Conservation (phyloP, 2,888 invertebrate genomes). For the Anaspis maculata region DNA sequence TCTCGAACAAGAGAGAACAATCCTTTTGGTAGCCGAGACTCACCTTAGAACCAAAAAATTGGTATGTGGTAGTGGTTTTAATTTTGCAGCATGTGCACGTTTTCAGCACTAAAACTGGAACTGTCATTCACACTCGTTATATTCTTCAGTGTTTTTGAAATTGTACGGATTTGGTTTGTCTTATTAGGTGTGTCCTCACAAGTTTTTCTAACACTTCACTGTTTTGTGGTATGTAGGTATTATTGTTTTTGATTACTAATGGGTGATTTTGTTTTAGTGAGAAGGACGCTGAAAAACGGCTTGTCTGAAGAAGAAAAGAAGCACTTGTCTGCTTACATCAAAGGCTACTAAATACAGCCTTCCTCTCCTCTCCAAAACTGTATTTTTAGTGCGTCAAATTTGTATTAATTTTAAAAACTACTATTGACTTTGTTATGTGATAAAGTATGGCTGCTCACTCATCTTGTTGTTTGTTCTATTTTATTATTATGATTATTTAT, state of each 20-base stretch:
- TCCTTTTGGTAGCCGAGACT: conserved; percentile 50
- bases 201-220: too few relatives aligned
- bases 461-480: conserved; percentile 26
- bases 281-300: conserved; percentile 73
- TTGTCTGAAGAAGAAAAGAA: conserved; percentile 74
- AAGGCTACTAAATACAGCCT: conserved; percentile 51
- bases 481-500: conserved; percentile 18
- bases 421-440: conserved; percentile 36
- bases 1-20: conserved; percentile 70
- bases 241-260: neutral
- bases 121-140: too few relatives aligned
- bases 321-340: conserved; percentile 65
- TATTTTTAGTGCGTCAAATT: neutral
- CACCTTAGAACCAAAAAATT: conserved; percentile 37
- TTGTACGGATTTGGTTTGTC: too few relatives aligned
- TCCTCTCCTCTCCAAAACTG: neutral
- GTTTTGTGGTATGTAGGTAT: too few relatives aligned
- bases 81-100: too few relatives aligned
- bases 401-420: neutral
- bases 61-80: too few relatives aligned
- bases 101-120: too few relatives aligned
- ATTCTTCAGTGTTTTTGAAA: too few relatives aligned
- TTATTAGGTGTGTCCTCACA: too few relatives aligned
- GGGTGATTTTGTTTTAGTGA: conserved; percentile 50
- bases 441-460: conserved; percentile 33